Conservation (phyloP, 2,888 invertebrate species). For the Drosophila suboccidentalis region DNA sequence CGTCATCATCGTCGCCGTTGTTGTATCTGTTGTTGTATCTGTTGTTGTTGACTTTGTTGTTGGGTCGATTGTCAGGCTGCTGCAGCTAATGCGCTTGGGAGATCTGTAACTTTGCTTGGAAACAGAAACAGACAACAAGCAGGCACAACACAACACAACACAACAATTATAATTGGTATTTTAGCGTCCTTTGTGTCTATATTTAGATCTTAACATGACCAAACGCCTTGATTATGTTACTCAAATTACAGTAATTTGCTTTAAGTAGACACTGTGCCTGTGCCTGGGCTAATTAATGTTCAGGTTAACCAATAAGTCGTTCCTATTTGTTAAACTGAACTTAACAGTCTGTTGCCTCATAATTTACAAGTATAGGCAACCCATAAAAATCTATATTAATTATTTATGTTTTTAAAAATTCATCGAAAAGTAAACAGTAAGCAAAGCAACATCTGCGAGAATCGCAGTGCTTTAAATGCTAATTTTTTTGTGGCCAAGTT, state of each 20-base stretch:
- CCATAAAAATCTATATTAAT: constrained; percentile 25
- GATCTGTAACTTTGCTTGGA: constrained; percentile 46
- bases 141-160: constrained; percentile 35
- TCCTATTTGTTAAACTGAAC: constrained; percentile 9
- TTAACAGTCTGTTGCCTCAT: constrained; percentile 21
- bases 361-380: constrained; percentile 17
- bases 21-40: not conserved
- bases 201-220: constrained; percentile 62
- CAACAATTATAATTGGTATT: constrained; percentile 73
- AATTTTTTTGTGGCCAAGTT: constrained; percentile 72
- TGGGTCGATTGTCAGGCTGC: constrained; percentile 21
- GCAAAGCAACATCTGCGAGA: constrained; percentile 53
- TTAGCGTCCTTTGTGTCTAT: constrained; percentile 74
- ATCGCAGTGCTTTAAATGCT: constrained; percentile 63
- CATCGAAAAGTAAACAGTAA: constrained; percentile 71
- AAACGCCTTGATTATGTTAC: constrained; percentile 72
- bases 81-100: constrained; percentile 56
- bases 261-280: constrained; percentile 58
- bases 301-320: constrained; percentile 15
- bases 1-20: constrained; percentile 54
- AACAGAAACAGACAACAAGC: constrained; percentile 19
- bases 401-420: constrained; percentile 40
- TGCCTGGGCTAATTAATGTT: constrained; percentile 24
- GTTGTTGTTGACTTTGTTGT: not conserved
- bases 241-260: constrained; percentile 74